phyloP scores from a whole-genome alignment of 2,888 invertebrate species.

The Halictus ligatus region DNA sequence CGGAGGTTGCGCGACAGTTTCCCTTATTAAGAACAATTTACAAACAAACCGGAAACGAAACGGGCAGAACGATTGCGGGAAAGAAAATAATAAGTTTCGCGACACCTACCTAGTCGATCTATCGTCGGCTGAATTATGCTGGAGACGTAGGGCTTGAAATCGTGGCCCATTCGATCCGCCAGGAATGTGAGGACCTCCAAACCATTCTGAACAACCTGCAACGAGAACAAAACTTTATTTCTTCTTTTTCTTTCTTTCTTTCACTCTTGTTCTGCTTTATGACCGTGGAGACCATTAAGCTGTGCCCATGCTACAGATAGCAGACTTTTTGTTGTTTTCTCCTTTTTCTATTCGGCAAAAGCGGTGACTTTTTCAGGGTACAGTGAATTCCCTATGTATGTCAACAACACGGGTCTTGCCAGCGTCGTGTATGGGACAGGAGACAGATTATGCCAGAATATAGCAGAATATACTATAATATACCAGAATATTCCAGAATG shows the following conservation, averaged over 20 bases:
- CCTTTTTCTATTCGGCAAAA: too few relatives aligned
- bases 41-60: background rate
- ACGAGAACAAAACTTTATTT: constrained; percentile 63
- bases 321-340: too few relatives aligned
- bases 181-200: constrained; percentile 94
- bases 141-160: constrained; percentile 94
- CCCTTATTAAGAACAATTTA: constrained; percentile 8
- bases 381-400: too few relatives aligned
- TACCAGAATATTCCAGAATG: too few relatives aligned
- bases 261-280: background rate
- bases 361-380: too few relatives aligned
- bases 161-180: constrained; percentile 93
- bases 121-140: constrained; percentile 93
- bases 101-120: constrained; percentile 88
- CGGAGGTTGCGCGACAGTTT: background rate
- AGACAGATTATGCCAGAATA: too few relatives aligned
- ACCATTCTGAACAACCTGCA: constrained; percentile 95
- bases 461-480: too few relatives aligned
- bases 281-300: background rate
- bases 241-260: background rate
- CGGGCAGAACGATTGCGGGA: background rate
- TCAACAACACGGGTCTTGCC: too few relatives aligned
- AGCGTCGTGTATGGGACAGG: too few relatives aligned
- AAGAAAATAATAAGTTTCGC: constrained; percentile 41
- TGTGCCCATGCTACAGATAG: too few relatives aligned